phyloP scores from a whole-genome alignment of 1,140 invertebrate species.

The Heliconius himera region DNA sequence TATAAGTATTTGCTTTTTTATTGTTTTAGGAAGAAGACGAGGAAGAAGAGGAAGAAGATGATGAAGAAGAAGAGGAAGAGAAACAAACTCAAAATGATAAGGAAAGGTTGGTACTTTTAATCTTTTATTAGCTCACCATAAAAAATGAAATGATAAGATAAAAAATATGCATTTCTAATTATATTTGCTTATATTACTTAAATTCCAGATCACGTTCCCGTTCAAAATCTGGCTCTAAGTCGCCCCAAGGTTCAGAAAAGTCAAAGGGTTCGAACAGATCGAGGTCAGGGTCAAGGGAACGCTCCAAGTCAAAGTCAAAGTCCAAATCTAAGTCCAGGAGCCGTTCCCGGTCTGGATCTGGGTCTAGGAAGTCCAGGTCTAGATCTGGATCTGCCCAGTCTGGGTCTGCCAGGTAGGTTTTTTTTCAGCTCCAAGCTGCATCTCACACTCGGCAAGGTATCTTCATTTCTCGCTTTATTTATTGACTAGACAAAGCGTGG shows the following conservation, averaged over 20 bases:
- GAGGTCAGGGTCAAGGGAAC: conserved; percentile 45
- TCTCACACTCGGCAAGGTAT: too few relatives aligned
- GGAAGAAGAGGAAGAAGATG: conserved; percentile 86
- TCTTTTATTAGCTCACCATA: too few relatives aligned
- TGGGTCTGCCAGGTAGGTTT: conserved; percentile 52
- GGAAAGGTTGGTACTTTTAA: conserved; percentile 62
- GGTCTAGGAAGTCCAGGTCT: conserved; percentile 58
- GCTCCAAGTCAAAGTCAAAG: conserved; percentile 53
- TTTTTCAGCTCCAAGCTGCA: neutral
- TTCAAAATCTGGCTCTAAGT: conserved; percentile 59
- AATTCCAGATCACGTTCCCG: conserved; percentile 56
- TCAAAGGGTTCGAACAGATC: conserved; percentile 62
- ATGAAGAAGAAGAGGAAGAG: conserved; percentile 82
- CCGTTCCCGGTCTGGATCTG: conserved; percentile 52
- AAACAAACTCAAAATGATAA: conserved; percentile 74
- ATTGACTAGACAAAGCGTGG: too few relatives aligned
- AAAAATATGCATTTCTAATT: too few relatives aligned
- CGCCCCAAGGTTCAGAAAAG: conserved; percentile 65
- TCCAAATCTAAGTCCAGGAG: conserved; percentile 46
- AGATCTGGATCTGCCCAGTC: conserved; percentile 60
- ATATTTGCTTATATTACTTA: too few relatives aligned
- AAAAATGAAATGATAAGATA: too few relatives aligned
- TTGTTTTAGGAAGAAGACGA: conserved; percentile 79
- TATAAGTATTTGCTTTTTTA: neutral
- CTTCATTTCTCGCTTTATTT: too few relatives aligned